Evolutionary conservation across 2,797 vertebrate species (phyloP), one percentile per base, ranked within the genome.

Genomic region (Halcyon chelicuti): DNA sequence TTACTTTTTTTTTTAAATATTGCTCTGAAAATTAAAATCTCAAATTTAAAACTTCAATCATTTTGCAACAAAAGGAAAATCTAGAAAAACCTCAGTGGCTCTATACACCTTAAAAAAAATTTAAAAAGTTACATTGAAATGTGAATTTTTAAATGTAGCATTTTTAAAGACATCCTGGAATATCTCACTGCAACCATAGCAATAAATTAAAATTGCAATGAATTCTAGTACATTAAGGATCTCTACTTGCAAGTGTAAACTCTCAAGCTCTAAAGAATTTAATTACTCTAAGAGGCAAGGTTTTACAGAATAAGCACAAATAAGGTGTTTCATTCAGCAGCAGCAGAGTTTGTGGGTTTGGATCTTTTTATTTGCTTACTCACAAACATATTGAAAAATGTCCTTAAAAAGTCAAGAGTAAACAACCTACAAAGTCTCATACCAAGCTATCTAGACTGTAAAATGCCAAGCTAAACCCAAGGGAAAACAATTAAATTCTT

Each of bases 351-450:
- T 74, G 18, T 13, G 19, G 1, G 16, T 40, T 21, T 39, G 31
- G 14, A 5, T 0, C 18, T 52, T 77, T 63, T 49, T 67, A 23
- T 80, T 83, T 86, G 12, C 16, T 91, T 77, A 29, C 12, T 70
- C 28, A 29, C 25, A 86, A 65, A 90, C 26, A 3, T 62, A 78
- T 76, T 90, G 42, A 86, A 92, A 91, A 79, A 63, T 21, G 16
- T 40, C 15, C 23, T 83, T 80, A 66, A 57, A 68, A 90, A 67
- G 13, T 65, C n/a, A 86, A 75, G 51, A 74, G 62, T 55, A 84
- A 94, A 61, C 54, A 78, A 51, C 7, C 9, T 62, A 70, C 25
- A 8, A 58, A 75, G 28, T 47, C 55, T 68, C 18, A 6, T 52
- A 51, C 31, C 2, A 1, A 68, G 31, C 40, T 39, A 89, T n/a